A percentile compares a stretch with the other conserved stretches of the same genome.
Evolutionary conservation across 2,113 vertebrate species (phyloP).

Genomic region (zebrafish (Danio rerio)): DNA sequence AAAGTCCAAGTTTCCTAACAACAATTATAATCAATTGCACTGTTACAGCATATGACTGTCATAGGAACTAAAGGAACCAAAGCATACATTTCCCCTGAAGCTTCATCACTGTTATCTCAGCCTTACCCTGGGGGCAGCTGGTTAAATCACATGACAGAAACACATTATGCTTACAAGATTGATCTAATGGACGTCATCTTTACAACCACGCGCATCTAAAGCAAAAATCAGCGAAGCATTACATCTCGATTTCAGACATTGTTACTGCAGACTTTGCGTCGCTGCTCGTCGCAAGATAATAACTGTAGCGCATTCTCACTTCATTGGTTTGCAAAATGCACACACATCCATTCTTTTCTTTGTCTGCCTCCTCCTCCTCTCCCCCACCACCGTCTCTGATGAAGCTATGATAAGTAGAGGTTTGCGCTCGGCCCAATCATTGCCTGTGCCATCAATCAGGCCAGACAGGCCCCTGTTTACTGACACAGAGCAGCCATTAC

Average conservation of each 20-base stretch:
- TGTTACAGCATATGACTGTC: background rate
- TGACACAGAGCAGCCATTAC: conserved; percentile 38
- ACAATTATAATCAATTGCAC: background rate
- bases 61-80: background rate
- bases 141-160: conserved; percentile 61
- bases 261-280: background rate
- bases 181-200: conserved; percentile 54
- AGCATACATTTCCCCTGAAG: conserved; percentile 9
- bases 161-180: conserved; percentile 62
- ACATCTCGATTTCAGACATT: conserved; percentile 31
- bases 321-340: conserved; percentile 38
- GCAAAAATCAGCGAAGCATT: conserved; percentile 9
- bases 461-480: conserved; percentile 36
- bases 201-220: conserved; percentile 38
- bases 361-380: conserved; percentile 17
- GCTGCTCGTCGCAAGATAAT: conserved; percentile 23
- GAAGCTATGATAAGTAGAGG: conserved; percentile 55
- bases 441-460: conserved; percentile 49
- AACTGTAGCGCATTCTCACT: conserved; percentile 35
- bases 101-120: conserved; percentile 53
- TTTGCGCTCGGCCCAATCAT: conserved; percentile 30
- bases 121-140: conserved; percentile 44
- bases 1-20: background rate
- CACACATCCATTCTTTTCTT: conserved; percentile 36
- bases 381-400: conserved; percentile 30